Percentiles rank a stretch among this genome's conserved stretches.
Evolutionary conservation across 2,888 invertebrate genomes (phyloP).

Genomic region (Habrosyne pyritoides): DNA sequence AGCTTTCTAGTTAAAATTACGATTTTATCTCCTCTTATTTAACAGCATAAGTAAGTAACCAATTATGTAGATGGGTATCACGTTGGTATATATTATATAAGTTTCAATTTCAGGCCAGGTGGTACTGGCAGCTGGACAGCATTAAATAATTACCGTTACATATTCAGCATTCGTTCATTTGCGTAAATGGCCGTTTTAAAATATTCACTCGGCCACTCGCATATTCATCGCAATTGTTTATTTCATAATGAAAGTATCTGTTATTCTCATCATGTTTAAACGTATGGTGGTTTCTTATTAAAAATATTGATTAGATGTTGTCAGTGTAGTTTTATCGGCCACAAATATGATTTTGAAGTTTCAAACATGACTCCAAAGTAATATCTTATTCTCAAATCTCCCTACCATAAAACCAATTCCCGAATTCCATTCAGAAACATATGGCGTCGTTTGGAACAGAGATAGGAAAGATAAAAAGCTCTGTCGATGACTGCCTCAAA

Average conservation of each 20-base stretch:
- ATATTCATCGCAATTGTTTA: slow-evolving; percentile 6
- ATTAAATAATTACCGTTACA: slow-evolving; percentile 29
- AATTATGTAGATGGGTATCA: neutral
- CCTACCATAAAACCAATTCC: neutral
- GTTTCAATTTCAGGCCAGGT: neutral
- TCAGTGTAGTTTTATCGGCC: no score
- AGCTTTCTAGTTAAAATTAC: no score
- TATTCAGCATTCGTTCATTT: slow-evolving; percentile 28
- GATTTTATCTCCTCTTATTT: no score
- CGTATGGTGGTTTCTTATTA: no score
- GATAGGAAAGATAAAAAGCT: slow-evolving; percentile 34
- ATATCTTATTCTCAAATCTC: neutral
- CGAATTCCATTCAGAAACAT: slow-evolving; percentile 24
- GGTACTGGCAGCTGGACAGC: neutral
- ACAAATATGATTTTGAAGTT: no score
- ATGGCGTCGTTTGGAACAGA: slow-evolving; percentile 35
- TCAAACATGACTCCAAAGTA: neutral
- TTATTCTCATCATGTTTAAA: neutral
- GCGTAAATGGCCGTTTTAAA: slow-evolving; percentile 36
- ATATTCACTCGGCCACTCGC: slow-evolving; percentile 31
- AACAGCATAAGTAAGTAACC: neutral
- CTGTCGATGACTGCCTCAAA: slow-evolving; percentile 35
- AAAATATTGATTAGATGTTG: no score
- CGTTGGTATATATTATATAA: neutral
- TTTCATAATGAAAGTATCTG: slow-evolving; percentile 2